Conservation (phyloP, 2,797 vertebrate species). For the Thaleichthys pacificus region DNA sequence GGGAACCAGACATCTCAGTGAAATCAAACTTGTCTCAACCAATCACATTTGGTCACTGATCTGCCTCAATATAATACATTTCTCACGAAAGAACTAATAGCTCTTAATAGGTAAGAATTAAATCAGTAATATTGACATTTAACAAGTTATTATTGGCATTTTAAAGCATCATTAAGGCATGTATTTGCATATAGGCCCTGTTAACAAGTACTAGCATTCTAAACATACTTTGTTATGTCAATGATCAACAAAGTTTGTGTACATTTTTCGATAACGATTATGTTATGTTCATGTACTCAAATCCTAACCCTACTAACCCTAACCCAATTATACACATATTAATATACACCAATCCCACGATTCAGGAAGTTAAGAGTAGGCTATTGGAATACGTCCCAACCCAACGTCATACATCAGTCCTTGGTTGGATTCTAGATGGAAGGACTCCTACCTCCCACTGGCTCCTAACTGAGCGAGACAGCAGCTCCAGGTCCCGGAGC, state of each 20-base stretch:
- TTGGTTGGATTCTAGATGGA: neutral
- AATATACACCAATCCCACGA: neutral
- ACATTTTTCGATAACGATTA: neutral
- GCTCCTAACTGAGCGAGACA: slow-evolving; percentile 67
- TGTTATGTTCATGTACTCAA: neutral
- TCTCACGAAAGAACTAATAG: neutral
- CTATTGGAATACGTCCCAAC: neutral
- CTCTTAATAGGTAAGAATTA: neutral
- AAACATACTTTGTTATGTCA: too few relatives aligned
- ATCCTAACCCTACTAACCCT: too few relatives aligned
- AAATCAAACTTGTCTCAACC: neutral
- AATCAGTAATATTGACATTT: neutral
- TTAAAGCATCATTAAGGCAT: too few relatives aligned
- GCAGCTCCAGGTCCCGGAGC: slow-evolving; percentile 71
- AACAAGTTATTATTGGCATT: too few relatives aligned
- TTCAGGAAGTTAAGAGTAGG: neutral
- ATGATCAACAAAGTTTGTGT: too few relatives aligned
- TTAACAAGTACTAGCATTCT: too few relatives aligned
- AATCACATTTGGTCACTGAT: neutral
- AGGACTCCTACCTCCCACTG: slow-evolving; percentile 88
- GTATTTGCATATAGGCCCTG: too few relatives aligned
- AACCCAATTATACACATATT: neutral
- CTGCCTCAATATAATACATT: slow-evolving; percentile 13
- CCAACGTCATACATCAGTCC: neutral
- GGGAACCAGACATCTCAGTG: neutral